Conservation (phyloP, 2,888 invertebrate genomes). For the Drosophila atroscutellata region DNA sequence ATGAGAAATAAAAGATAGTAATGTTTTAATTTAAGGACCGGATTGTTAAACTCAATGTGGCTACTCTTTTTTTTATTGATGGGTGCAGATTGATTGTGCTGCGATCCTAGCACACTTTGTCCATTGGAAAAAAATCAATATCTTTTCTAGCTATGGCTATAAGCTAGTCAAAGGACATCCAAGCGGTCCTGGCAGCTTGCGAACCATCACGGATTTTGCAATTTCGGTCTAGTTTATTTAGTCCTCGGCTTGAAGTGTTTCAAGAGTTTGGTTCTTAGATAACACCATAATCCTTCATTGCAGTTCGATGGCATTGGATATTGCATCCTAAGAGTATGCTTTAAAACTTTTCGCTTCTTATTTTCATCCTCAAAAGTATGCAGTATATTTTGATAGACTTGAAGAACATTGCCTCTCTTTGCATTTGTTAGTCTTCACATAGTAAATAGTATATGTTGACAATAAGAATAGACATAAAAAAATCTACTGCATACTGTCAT, state of each 20-base stretch:
- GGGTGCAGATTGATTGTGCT: not conserved
- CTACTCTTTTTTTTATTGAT: not conserved
- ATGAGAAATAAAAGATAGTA: conserved; percentile 47
- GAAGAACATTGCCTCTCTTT: not conserved
- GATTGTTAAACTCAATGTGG: not conserved
- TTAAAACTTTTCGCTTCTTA: not conserved
- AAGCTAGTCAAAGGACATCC: not conserved
- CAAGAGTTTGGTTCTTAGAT: not conserved
- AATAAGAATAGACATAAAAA: not conserved
- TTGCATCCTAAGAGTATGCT: not conserved
- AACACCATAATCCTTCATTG: not conserved
- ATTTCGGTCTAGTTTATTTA: not conserved
- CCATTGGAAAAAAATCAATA: not conserved
- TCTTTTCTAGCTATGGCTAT: not conserved
- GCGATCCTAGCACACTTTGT: not conserved
- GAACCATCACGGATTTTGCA: not conserved
- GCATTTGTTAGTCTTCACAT: not conserved
- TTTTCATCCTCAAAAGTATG: not conserved
- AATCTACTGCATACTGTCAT: conserved; percentile 19
- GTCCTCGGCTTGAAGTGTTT: not conserved
- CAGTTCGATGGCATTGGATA: not conserved
- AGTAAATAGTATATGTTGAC: not conserved
- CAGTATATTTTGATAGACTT: not conserved
- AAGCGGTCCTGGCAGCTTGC: not conserved
- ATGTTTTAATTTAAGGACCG: conserved; percentile 51